Base-by-base conservation (phyloP, 35 echinoderm and acorn worm genomes). In the Strongylocentrotus purpuratus region DNA sequence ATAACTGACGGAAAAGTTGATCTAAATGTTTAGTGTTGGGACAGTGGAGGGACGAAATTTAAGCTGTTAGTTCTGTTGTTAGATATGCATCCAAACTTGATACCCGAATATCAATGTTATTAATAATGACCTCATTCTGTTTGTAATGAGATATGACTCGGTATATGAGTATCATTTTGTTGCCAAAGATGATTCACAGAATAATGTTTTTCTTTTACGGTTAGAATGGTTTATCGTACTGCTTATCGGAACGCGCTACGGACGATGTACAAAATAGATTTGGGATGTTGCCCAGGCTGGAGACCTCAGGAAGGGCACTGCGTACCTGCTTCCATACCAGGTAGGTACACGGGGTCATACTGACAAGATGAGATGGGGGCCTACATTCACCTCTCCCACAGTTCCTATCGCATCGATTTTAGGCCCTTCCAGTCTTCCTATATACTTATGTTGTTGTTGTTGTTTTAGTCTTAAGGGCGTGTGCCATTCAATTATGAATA, bases 211-310 rank as follows among this genome's bases (percentile, higher is more conserved):
- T 89, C 31, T 33, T 89, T 33, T 7, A 89, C 45, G 17, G 2
- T 41, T 89, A 89, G 87, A 89, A 31, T 89, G 12, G 32, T 89
- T 22, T 89, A 89, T 46, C 87, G 45, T 46, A 89, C 87, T 33
- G 87, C 87, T 89, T 89, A 89, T 22, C 87, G 87, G 12, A 46
- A 89, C 87, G 87, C 87, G 31, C 32, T 46, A 9, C 32, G 45
- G 87, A 33, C 20, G n/a, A 89, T 2, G 33, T 89, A 89, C 32
- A 89, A 89, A 32, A 15, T 35, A 35, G 87, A 89, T 9, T 18
- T 89, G 32, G 87, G 87, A 45, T 89, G 87, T 25, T 89, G 87
- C 41, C 87, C 87, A 15, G 87, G 87, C 9, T 89, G 87, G 87
- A 10, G 45, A 46, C 87, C 87, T 8, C 32, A 45, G 20, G 87